Evolutionary conservation across 1,140 invertebrate species (phyloP).

Genomic region (Meloidogyne floridensis): DNA sequence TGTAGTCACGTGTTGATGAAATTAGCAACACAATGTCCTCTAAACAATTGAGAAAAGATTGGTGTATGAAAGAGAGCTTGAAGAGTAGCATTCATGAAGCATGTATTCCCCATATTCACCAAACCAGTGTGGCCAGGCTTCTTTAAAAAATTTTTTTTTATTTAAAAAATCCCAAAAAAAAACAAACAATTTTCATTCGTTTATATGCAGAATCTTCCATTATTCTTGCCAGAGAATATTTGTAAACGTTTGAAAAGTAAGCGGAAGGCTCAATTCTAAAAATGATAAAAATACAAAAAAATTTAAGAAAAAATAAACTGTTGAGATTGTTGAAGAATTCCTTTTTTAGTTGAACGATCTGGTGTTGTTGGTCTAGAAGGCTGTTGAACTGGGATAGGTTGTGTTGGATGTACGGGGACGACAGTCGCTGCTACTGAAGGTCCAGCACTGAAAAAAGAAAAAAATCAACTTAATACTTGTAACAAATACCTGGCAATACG

Average conservation of each 20-base stretch:
- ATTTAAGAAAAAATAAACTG: neutral
- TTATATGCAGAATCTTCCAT: neutral
- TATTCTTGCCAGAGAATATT: neutral
- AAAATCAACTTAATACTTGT: neutral
- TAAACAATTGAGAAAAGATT: constrained; percentile 29
- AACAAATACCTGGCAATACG: constrained; percentile 16
- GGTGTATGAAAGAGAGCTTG: constrained; percentile 76
- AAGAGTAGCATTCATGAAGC: constrained; percentile 96
- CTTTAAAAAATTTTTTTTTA: neutral
- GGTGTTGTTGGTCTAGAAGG: constrained; percentile 27
- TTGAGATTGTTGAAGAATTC: constrained; percentile 6
- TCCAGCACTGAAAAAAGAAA: constrained; percentile 11
- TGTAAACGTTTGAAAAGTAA: constrained; percentile 10
- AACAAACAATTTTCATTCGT: constrained; percentile 11
- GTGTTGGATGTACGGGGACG: neutral
- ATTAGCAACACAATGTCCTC: neutral
- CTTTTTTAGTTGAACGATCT: constrained; percentile 23
- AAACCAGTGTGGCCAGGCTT: constrained; percentile 72
- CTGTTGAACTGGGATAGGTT: neutral
- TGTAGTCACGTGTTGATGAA: constrained; percentile 35
- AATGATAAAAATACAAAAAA: neutral
- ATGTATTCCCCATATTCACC: constrained; percentile 90
- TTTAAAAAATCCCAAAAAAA: neutral
- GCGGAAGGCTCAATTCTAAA: neutral
- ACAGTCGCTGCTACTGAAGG: neutral